These are phyloP conservation scores for Drusus annulatus DNA, from an alignment of 1,140 invertebrate genomes.

Conservation along the genomic window DNA sequence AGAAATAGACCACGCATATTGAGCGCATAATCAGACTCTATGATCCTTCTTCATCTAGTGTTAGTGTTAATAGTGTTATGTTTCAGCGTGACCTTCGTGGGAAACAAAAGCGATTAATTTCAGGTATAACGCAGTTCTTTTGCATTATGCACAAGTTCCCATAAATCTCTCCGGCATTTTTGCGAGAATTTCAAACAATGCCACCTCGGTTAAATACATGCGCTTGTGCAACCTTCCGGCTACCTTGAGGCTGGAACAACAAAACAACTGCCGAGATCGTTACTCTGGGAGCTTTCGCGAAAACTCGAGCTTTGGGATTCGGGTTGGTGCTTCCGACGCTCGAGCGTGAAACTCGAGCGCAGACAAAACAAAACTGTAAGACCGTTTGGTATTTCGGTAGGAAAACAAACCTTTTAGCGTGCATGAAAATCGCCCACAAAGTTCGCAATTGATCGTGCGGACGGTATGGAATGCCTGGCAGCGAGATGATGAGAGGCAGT, in stretches of 20 bases:
- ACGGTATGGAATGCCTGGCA: background rate
- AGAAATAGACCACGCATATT: too few species aligned
- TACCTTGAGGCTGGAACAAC: conserved; percentile 16
- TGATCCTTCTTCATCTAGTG: too few species aligned
- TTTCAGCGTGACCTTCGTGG: conserved; percentile 9
- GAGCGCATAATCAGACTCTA: too few species aligned
- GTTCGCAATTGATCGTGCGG: conserved; percentile 17
- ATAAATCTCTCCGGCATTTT: conserved; percentile 25
- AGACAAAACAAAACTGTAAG: conserved; percentile 1
- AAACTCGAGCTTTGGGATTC: background rate
- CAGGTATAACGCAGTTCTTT: background rate
- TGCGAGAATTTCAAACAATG: conserved; percentile 29
- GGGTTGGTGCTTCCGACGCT: background rate
- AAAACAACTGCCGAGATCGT: background rate
- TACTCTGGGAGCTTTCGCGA: too few species aligned
- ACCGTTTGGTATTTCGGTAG: too few species aligned
- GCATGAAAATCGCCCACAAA: conserved; percentile 9
- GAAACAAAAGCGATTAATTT: conserved; percentile 15
- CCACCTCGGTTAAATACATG: background rate
- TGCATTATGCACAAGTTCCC: conserved; percentile 17
- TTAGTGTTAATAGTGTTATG: background rate
- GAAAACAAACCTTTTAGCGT: conserved; percentile 8
- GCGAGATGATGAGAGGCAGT: background rate
- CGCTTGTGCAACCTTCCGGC: conserved; percentile 15
- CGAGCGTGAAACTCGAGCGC: background rate